Evolutionary conservation across 2,113 vertebrate genomes (phyloP), one percentile per base, ranked within the genome.

Genomic region (Notothenia coriiceps): DNA sequence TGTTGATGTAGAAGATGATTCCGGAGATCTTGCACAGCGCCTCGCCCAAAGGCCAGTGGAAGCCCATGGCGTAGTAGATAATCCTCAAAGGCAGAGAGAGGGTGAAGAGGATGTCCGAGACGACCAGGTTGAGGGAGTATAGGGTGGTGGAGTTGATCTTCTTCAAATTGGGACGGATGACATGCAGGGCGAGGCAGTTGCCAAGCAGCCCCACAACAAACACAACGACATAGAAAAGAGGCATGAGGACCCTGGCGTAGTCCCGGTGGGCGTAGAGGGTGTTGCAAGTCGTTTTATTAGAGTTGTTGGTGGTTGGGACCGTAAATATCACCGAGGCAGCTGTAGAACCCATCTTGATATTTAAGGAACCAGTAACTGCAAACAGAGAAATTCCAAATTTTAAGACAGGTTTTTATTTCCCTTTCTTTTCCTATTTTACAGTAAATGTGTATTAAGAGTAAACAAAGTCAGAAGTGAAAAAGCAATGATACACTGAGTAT

Each of bases 91-190:
- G 98, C 79, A 99, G 82, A 12, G 96, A 94, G 0, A 96, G 90
- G 1, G 96, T 96, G 85, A 99, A 99, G 44, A 98, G 95, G 85
- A 99, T 97, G 44, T 99, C 98, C 0, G 98, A 99, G n/a, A 98
- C 79, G 62, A 99, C 98, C 1, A 99, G 90, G 22, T 99, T 97
- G 66, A 96, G 97, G 10, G 98, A 99, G 35, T 99, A 99, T 33
- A 99, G 92, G 1, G 98, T 99, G 17, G 98, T 99, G 52, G 98
- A 98, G 93, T 99, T 99, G 1, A 99, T 97, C 91, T 99, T 99
- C 88, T 96, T 98, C 56, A 96, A 82, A 87, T 99, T 98, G 80
- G 96, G 95, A 15, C 96, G 89, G 70, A 99, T 98, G 82, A 99
- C 97, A 0, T 95, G 89, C 66, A 99, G 93, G 50, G 98, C 98